phyloP scores from a whole-genome alignment of 2,113 vertebrate genomes.

The Phasianus colchicus region DNA sequence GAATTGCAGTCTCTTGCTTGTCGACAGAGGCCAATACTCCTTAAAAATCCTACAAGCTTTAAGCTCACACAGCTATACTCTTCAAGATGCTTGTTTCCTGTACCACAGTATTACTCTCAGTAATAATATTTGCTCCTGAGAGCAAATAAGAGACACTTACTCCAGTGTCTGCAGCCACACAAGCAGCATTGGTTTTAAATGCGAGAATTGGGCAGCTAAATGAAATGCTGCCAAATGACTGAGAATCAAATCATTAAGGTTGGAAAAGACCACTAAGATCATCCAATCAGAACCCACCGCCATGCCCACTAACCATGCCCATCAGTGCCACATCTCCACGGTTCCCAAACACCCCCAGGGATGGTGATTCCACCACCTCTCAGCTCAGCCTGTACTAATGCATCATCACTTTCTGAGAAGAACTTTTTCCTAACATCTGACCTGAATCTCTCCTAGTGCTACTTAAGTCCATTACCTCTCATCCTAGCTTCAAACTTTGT shows the following conservation, averaged over 20 bases:
- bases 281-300: too few relatives aligned
- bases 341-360: too few relatives aligned
- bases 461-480: too few relatives aligned
- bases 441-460: too few relatives aligned
- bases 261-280: too few relatives aligned
- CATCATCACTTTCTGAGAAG: too few relatives aligned
- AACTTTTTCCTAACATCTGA: too few relatives aligned
- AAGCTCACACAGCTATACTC: not conserved
- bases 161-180: not conserved
- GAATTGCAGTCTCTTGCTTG: not conserved
- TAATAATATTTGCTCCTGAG: not conserved
- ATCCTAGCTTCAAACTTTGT: not conserved
- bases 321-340: too few relatives aligned
- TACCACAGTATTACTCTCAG: not conserved
- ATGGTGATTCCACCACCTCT: too few relatives aligned
- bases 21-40: not conserved
- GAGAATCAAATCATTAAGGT: not conserved
- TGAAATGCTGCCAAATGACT: not conserved
- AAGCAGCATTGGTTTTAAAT: not conserved
- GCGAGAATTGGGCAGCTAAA: not conserved
- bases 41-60: not conserved
- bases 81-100: not conserved
- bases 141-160: not conserved
- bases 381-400: too few relatives aligned
- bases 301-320: too few relatives aligned